These are phyloP conservation scores for Laothoe populi DNA, from an alignment of 2,888 invertebrate species.

Conservation along the genomic window DNA sequence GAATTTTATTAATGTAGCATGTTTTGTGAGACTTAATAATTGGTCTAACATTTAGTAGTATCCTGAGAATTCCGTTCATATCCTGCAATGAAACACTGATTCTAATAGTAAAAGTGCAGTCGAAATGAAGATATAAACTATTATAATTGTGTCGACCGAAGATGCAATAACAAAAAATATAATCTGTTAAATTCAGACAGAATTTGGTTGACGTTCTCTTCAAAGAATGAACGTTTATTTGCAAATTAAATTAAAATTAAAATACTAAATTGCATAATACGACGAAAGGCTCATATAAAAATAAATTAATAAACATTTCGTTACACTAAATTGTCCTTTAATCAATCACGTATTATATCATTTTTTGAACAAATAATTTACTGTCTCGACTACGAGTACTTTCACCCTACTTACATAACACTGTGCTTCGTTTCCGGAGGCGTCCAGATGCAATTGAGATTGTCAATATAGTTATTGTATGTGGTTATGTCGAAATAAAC, in stretches of 20 bases:
- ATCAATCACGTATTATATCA: not conserved
- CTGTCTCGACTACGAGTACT: not conserved
- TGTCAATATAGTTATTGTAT: conserved; percentile 21
- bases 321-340: not conserved
- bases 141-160: no score
- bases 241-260: not conserved
- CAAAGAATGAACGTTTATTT: not conserved
- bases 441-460: conserved; percentile 24
- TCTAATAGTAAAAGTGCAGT: no score
- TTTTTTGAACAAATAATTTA: not conserved
- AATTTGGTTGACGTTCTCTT: not conserved
- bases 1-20: no score
- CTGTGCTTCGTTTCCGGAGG: conserved; percentile 14
- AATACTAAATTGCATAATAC: not conserved
- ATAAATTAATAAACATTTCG: not conserved
- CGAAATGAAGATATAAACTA: no score
- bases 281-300: not conserved
- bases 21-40: no score
- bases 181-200: no score
- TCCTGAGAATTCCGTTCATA: no score
- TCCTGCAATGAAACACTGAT: no score
- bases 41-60: no score
- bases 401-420: conserved; percentile 20
- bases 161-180: no score
- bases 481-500: conserved; percentile 9